phyloP scores from a whole-genome alignment of 2,113 vertebrate genomes.

The Zapornia atra region DNA sequence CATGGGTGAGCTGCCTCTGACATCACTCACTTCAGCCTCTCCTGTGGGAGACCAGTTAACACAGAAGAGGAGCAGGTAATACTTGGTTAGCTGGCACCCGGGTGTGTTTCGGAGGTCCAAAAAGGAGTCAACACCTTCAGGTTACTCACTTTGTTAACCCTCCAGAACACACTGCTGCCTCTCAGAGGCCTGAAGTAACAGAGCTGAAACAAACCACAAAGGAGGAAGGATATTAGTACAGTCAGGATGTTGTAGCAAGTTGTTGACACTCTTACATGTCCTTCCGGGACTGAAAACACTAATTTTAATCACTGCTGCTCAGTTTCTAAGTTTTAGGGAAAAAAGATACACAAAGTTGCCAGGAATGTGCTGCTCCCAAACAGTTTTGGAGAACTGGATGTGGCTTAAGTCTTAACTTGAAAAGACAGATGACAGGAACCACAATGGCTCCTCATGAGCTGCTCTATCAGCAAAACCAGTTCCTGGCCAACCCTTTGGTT shows the following conservation, averaged over 20 bases:
- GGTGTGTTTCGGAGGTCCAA: not conserved
- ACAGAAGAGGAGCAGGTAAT: not conserved
- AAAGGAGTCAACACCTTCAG: not conserved
- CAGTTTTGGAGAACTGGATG: not conserved
- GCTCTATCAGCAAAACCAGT: not conserved
- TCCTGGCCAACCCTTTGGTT: not conserved
- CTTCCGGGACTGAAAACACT: not conserved
- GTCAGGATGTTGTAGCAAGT: not conserved
- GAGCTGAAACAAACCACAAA: not conserved
- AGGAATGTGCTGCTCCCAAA: not conserved
- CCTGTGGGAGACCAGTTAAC: not conserved
- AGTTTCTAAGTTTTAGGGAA: not conserved
- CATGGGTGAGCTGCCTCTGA: not conserved
- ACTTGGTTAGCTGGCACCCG: not conserved
- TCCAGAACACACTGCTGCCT: not conserved
- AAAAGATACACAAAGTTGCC: not conserved
- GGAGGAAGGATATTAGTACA: constrained; percentile 2
- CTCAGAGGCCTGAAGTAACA: not conserved
- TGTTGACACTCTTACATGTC: not conserved
- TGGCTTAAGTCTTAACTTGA: not conserved
- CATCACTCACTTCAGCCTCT: not conserved
- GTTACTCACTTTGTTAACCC: not conserved
- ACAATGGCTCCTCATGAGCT: not conserved
- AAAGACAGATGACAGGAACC: not conserved
- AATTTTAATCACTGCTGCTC: not conserved